These are phyloP conservation scores for Drosophila tropicalis DNA, from an alignment of 1,140 invertebrate genomes.

Conservation along the genomic window DNA sequence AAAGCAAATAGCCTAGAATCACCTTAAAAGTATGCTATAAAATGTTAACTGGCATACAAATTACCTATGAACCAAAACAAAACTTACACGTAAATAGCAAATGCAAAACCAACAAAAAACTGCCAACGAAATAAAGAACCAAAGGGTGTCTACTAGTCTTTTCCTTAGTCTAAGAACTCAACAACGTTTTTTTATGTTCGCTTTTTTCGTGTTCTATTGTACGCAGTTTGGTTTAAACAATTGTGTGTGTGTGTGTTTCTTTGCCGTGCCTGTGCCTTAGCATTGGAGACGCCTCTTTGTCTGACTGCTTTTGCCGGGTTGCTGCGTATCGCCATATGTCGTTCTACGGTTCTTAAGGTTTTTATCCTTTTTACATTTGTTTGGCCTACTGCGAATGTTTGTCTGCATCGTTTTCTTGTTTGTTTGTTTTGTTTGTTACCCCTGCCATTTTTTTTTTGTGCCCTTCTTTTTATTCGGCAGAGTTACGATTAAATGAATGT, in stretches of 20 bases:
- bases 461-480: constrained; percentile 3
- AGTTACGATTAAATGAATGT: constrained; percentile 56
- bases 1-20: too few relatives aligned
- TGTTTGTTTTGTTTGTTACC: constrained; percentile 17
- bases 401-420: constrained; percentile 14
- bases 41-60: too few relatives aligned
- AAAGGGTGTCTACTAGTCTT: not conserved
- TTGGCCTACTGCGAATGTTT: constrained; percentile 33
- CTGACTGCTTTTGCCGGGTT: constrained; percentile 31
- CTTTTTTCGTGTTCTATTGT: constrained; percentile 31
- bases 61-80: too few relatives aligned
- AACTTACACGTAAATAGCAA: too few relatives aligned
- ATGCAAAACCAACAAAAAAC: too few relatives aligned
- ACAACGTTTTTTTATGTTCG: constrained; percentile 18
- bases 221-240: constrained; percentile 71
- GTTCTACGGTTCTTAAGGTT: constrained; percentile 36
- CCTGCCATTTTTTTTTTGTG: not conserved
- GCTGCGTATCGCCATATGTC: constrained; percentile 22
- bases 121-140: too few relatives aligned
- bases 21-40: too few relatives aligned
- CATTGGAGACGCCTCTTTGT: constrained; percentile 41
- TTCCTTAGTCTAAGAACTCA: not conserved
- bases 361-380: constrained; percentile 60
- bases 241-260: constrained; percentile 43
- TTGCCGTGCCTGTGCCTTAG: constrained; percentile 34